A percentile compares a stretch with the other conserved stretches of the same genome.
Evolutionary conservation across 2,888 invertebrate species (phyloP).

Genomic region (Lampropteryx suffumata): DNA sequence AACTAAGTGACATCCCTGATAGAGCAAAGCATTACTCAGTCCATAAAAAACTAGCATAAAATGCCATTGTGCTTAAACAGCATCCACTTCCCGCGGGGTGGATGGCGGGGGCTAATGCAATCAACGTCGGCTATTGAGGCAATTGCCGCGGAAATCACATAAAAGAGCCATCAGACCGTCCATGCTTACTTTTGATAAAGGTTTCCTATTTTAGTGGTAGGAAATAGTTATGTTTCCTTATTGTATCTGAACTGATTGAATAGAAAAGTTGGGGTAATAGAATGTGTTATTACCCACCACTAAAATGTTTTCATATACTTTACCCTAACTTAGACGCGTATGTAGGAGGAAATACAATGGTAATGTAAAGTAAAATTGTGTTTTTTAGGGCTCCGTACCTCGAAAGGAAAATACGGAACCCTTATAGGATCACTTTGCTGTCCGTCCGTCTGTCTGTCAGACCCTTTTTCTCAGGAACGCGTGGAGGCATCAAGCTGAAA

Average conservation of each 20-base stretch:
- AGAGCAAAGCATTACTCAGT: constrained; percentile 7
- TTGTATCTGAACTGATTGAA: constrained; percentile 25
- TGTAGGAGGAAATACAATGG: too few relatives aligned
- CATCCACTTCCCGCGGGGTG: constrained; percentile 44
- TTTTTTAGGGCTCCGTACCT: too few relatives aligned
- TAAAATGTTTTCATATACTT: too few relatives aligned
- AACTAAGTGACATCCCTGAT: neutral
- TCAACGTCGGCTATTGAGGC: constrained; percentile 55
- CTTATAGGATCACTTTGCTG: too few relatives aligned
- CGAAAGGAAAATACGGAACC: too few relatives aligned
- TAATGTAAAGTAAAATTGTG: too few relatives aligned
- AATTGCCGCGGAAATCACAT: constrained; percentile 60
- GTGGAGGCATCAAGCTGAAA: too few relatives aligned
- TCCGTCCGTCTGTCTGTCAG: too few relatives aligned
- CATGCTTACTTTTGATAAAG: constrained; percentile 44
- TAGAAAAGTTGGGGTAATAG: constrained; percentile 1
- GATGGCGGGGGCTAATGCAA: constrained; percentile 53
- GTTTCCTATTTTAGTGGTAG: constrained; percentile 46
- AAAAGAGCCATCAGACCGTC: constrained; percentile 47
- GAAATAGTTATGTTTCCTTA: constrained; percentile 31
- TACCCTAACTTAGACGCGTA: too few relatives aligned
- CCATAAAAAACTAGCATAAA: constrained; percentile 17
- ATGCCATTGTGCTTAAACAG: constrained; percentile 42
- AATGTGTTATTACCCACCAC: too few relatives aligned
- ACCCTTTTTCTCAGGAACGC: too few relatives aligned